Base-by-base conservation (phyloP, 2,113 vertebrate genomes). In the Tricholaema leucomelas region DNA sequence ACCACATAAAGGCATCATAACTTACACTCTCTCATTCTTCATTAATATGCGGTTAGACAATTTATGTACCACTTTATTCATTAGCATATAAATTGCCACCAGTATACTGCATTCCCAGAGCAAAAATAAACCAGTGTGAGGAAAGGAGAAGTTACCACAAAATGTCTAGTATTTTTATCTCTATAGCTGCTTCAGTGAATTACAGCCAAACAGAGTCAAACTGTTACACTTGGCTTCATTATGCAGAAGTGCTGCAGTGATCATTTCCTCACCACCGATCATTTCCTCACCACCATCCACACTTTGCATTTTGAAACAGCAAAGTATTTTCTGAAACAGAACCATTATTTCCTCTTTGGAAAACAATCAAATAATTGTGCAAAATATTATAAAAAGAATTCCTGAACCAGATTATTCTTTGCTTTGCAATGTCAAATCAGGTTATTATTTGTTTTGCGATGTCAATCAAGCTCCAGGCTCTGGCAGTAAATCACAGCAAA, bases 21-120 rank as follows among this genome's bases (percentile, higher is more conserved):
- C 61, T 88, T 83, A 88, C n/a, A 58, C 13, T 15, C 27, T 6
- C 44, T 64, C 31, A 30, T 78, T 87, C 61, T 73, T 93, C 72
- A 82, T 90, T 90, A 94, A 75, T 80, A 87, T 58, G 55, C 59
- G 72, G 50, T 87, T 82, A 80, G 15, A 87, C 55, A 73, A 92
- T 90, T 93, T 90, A 79, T 92, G 79, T 35, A 82, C 55, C 55
- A 40, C 61, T 92, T 95, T 81, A 74, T 75, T 85, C 61, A 89
- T 91, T 94, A 87, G 66, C 92, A 94, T 94, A 90, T 75, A 94
- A 93, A 95, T 78, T 87, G 75, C 63, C n/a, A 85, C 52, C 71
- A 87, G 87, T 77, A 65, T 83, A 76, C 67, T 77, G 30, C 76
- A 77, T 85, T 93, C 89, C 80, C 86, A 90, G 72, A 77, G 55